Evolutionary conservation across 2,888 invertebrate species (phyloP).

Genomic region (Choreutis nemorana): DNA sequence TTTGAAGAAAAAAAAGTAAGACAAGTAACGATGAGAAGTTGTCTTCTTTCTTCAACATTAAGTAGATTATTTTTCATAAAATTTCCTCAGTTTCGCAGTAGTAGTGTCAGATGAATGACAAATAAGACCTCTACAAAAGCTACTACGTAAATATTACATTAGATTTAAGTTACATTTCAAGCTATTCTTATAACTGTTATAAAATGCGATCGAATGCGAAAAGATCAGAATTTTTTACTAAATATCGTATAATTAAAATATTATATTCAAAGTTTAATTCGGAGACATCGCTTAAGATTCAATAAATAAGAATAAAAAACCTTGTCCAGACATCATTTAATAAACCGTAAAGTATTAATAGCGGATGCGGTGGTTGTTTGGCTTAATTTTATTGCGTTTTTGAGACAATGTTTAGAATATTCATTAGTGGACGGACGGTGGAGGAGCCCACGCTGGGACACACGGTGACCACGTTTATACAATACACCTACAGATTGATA

Average conservation of each 20-base stretch:
- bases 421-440: slow-evolving; percentile 17
- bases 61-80: no score
- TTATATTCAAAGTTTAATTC: slow-evolving; percentile 1
- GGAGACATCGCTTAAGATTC: slow-evolving; percentile 1
- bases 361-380: slow-evolving; percentile 33
- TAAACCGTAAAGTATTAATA: slow-evolving; percentile 32
- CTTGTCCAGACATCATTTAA: slow-evolving; percentile 22
- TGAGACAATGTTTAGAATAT: slow-evolving; percentile 28
- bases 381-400: slow-evolving; percentile 31
- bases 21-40: no score
- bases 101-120: no score
- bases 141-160: no score
- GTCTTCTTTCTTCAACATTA: no score
- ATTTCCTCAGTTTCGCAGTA: no score
- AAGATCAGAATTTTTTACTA: no score
- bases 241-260: slow-evolving; percentile 4
- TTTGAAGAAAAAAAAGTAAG: no score
- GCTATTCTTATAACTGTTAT: no score
- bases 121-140: no score
- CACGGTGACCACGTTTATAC: background rate
- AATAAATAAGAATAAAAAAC: slow-evolving; percentile 1
- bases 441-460: slow-evolving; percentile 6
- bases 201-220: no score
- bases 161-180: no score
- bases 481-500: slow-evolving; percentile 1